phyloP scores from a whole-genome alignment of 2,888 invertebrate genomes.

The Ommatoiulus sabulosus region DNA sequence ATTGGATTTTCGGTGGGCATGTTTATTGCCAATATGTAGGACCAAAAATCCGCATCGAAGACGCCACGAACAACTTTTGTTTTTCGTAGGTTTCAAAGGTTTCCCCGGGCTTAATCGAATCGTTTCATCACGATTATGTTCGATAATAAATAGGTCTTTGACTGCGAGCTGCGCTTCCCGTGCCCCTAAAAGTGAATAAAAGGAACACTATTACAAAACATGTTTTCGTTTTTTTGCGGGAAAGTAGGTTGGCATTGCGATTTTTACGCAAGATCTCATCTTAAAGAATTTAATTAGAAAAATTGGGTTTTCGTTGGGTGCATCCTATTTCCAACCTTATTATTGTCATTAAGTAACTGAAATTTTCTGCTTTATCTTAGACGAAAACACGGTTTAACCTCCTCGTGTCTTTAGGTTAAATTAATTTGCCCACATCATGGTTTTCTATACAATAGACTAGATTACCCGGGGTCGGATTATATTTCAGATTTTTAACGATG shows the following conservation, averaged over 20 bases:
- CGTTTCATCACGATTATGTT: not conserved
- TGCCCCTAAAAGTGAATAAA: not conserved
- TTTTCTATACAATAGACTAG: too few species aligned
- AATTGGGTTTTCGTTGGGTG: not conserved
- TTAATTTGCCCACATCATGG: too few species aligned
- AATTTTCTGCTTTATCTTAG: too few species aligned
- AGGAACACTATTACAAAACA: not conserved
- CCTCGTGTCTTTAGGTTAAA: too few species aligned
- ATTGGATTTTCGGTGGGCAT: slow-evolving; percentile 18
- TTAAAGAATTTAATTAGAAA: not conserved
- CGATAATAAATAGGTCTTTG: not conserved
- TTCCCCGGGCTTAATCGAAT: not conserved
- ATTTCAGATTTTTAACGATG: too few species aligned
- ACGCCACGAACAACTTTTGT: not conserved
- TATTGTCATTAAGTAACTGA: not conserved
- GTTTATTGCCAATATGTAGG: slow-evolving; percentile 26
- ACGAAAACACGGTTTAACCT: too few species aligned
- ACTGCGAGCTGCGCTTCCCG: too few species aligned
- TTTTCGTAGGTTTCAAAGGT: not conserved
- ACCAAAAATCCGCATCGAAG: not conserved
- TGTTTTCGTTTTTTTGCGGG: slow-evolving; percentile 16
- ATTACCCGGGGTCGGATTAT: too few species aligned
- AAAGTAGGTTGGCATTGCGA: not conserved
- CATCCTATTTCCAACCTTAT: not conserved
- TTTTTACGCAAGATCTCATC: not conserved